These are phyloP conservation scores for Caenorhabditis wallacei DNA, from an alignment of 2,888 invertebrate genomes.

Conservation along the genomic window DNA sequence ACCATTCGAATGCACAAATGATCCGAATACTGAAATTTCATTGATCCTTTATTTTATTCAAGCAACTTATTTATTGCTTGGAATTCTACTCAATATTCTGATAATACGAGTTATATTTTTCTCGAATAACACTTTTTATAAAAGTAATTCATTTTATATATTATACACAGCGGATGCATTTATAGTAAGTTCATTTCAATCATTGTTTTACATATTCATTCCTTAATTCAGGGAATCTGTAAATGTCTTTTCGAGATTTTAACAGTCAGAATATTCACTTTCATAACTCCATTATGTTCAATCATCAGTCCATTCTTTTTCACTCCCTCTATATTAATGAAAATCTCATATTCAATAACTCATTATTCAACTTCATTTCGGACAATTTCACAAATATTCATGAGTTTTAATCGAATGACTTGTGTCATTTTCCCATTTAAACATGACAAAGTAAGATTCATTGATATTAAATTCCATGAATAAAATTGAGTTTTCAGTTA, in stretches of 20 bases:
- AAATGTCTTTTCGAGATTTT: slow-evolving; percentile 13
- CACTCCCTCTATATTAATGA: slow-evolving; percentile 24
- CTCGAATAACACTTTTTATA: slow-evolving; percentile 17
- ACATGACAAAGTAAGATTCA: slow-evolving; percentile 11
- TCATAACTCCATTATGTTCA: slow-evolving; percentile 28
- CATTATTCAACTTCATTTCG: slow-evolving; percentile 22
- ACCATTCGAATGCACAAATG: slow-evolving; percentile 27
- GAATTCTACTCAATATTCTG: slow-evolving; percentile 18
- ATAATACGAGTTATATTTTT: slow-evolving; percentile 11
- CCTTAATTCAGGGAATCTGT: slow-evolving; percentile 17
- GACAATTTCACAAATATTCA: slow-evolving; percentile 25
- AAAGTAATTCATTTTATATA: slow-evolving; percentile 27
- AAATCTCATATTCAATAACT: neutral
- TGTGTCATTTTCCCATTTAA: slow-evolving; percentile 24
- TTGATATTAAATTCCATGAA: neutral
- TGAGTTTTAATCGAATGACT: slow-evolving; percentile 48
- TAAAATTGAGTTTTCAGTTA: slow-evolving; percentile 6
- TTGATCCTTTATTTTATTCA: slow-evolving; percentile 6
- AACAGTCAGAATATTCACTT: slow-evolving; percentile 5
- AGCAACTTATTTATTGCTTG: slow-evolving; percentile 23
- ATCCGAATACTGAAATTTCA: neutral
- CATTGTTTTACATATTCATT: too few species aligned
- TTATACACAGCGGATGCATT: slow-evolving; percentile 37
- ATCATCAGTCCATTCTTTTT: slow-evolving; percentile 28
- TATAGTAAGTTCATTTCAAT: slow-evolving; percentile 4